A percentile compares a stretch with the other conserved stretches of the same genome.
Conservation (phyloP, 2,888 invertebrate species). For the Drosophila incognita region DNA sequence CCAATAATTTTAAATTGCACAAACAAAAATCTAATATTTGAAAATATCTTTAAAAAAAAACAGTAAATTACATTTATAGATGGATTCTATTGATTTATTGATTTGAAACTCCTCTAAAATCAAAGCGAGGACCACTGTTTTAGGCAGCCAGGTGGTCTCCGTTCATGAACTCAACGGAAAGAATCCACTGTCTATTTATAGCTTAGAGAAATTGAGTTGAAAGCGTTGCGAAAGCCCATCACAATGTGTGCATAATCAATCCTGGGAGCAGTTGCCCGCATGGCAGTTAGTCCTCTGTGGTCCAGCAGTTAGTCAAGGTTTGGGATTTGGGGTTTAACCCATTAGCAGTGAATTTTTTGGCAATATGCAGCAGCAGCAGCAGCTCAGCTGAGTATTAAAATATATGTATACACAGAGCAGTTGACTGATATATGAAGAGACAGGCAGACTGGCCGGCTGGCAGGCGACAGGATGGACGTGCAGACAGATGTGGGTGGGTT, state of each 20-base stretch:
- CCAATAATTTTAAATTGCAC: neutral
- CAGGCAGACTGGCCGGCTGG: conserved; percentile 13
- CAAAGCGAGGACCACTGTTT: neutral
- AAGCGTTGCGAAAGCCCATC: conserved; percentile 12
- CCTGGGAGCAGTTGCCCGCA: conserved; percentile 26
- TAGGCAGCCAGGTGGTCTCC: neutral
- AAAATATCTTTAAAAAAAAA: neutral
- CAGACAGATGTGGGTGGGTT: conserved; percentile 14
- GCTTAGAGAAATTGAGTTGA: conserved; percentile 15
- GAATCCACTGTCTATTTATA: neutral
- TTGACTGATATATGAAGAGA: conserved; percentile 63
- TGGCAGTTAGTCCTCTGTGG: conserved; percentile 11
- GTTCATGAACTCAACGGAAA: conserved; percentile 4
- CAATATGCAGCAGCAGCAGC: conserved; percentile 41
- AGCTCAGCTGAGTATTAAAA: conserved; percentile 34
- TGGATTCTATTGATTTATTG: neutral
- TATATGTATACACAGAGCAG: conserved; percentile 25
- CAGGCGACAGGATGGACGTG: conserved; percentile 7
- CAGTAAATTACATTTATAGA: neutral
- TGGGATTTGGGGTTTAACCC: conserved; percentile 26
- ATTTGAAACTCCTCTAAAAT: neutral
- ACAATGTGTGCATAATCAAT: conserved; percentile 39
- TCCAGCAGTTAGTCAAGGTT: conserved; percentile 15
- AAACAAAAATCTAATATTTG: neutral
- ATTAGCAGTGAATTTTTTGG: conserved; percentile 66